Evolutionary conservation across 2,113 vertebrate species (phyloP), one percentile per base, ranked within the genome.

Genomic region (Elephas maximus): DNA sequence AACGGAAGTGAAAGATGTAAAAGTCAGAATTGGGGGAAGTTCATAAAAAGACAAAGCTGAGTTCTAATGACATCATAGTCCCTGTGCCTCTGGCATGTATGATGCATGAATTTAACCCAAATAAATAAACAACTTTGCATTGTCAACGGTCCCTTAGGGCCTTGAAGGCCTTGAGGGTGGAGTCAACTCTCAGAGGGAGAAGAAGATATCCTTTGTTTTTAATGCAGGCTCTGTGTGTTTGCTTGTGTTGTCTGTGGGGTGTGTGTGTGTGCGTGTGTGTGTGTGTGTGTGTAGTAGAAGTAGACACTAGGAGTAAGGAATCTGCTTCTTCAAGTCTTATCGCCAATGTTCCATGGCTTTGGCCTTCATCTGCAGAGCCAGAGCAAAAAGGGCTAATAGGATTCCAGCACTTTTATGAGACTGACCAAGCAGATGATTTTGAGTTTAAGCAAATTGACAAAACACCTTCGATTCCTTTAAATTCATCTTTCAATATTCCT

Each of bases 401-500:
- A 87, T 53, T 71, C 18, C 7, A 41, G 28, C 1, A 26, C 10
- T 60, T 51, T 37, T 24, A 57, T 88, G 63, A 41, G 45, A 60
- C 67, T 73, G 41, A 21, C 30, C 37, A 24, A 65, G 14, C 23
- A 76, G 53, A 81, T 65, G 67, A 60, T 45, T 62, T 88, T 21
- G 14, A 78, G 26, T 97, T 90, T 7, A 86, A 90, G 28, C 33
- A 80, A 83, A 48, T 63, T 67, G 44, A 65, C 60, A 63, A 69
- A n/a, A 96, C 28, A 73, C 7, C 30, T 91, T 76, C 69, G 28
- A 76, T 86, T 90, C 28, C 20, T 93, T 95, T 81, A 73, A 96
- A 44, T 88, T 90, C 62, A 80, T 23, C 41, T 89, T 94, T 62
- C 15, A 63, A 63, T 84, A 71, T 79, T 92, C 53, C 87, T 23